phyloP scores from a whole-genome alignment of 2,888 invertebrate species.

The Coleophora flavipennella region DNA sequence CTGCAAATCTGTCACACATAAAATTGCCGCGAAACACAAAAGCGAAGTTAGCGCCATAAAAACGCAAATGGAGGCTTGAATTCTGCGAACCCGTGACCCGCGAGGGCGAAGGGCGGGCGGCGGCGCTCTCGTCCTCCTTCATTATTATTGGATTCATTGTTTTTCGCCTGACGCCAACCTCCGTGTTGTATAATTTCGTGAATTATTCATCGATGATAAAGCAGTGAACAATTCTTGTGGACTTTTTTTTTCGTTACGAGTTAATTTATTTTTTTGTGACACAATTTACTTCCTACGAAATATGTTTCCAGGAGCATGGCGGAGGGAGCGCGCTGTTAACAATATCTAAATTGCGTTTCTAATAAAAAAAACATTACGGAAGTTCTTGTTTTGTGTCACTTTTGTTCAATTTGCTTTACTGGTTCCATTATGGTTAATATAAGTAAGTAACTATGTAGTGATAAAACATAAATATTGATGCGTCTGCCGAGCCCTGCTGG shows the following conservation, averaged over 20 bases:
- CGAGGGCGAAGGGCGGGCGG: neutral
- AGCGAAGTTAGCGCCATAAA: conserved; percentile 27
- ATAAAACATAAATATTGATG: too few relatives aligned
- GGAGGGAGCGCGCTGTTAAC: too few relatives aligned
- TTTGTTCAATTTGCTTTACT: too few relatives aligned
- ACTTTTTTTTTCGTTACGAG: conserved; percentile 4
- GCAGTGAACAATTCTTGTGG: conserved; percentile 20
- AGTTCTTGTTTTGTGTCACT: too few relatives aligned
- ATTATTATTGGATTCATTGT: conserved; percentile 43
- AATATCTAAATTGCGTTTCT: too few relatives aligned
- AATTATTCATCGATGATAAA: conserved; percentile 32
- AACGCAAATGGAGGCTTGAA: conserved; percentile 19
- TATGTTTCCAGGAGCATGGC: too few relatives aligned
- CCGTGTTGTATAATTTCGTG: conserved; percentile 35
- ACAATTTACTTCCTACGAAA: too few relatives aligned
- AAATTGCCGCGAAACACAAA: conserved; percentile 24
- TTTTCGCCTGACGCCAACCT: conserved; percentile 36
- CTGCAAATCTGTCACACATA: conserved; percentile 25
- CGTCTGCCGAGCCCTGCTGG: neutral
- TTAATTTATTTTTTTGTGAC: conserved; percentile 6
- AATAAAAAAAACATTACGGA: too few relatives aligned
- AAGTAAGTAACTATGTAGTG: too few relatives aligned
- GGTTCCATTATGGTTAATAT: too few relatives aligned
- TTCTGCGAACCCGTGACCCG: conserved; percentile 19
- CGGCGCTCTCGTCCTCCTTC: conserved; percentile 13